Percentiles rank a stretch among this genome's conserved stretches.
These are phyloP conservation scores for Australoheros facetus DNA, from an alignment of 2,797 vertebrate genomes.

Conservation along the genomic window DNA sequence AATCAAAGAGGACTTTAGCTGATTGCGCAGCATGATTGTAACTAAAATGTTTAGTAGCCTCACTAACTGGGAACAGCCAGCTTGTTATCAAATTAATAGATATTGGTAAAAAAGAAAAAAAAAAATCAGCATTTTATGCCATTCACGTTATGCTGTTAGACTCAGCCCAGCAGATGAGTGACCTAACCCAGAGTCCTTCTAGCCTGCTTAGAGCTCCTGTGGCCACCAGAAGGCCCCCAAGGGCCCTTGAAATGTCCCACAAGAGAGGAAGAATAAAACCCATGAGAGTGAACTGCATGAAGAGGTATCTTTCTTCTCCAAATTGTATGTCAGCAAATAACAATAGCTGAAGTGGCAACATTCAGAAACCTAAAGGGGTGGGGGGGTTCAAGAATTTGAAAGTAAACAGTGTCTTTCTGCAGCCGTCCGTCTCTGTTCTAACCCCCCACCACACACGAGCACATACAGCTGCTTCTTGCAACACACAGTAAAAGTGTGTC, in stretches of 20 bases:
- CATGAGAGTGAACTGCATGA: background rate
- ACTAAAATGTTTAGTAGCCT: background rate
- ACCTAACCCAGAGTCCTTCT: background rate
- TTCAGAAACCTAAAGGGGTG: background rate
- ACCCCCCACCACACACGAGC: background rate
- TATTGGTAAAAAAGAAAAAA: no score
- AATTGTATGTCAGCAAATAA: conserved; percentile 1
- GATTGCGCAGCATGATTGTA: background rate
- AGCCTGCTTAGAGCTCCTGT: background rate
- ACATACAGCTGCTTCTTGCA: background rate
- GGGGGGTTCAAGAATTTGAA: background rate
- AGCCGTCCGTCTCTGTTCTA: background rate
- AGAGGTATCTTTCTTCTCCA: background rate
- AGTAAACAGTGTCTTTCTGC: background rate
- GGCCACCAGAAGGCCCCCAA: background rate
- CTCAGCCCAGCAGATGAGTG: background rate
- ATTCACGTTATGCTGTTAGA: background rate
- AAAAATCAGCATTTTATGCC: background rate
- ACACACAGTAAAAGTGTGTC: background rate
- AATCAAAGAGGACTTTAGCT: background rate
- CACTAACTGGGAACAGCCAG: background rate
- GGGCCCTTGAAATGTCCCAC: background rate
- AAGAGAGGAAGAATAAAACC: background rate
- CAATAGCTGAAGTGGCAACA: background rate
- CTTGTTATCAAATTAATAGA: no score